phyloP scores from a whole-genome alignment of 2,113 vertebrate genomes.

The Pitta sordida region DNA sequence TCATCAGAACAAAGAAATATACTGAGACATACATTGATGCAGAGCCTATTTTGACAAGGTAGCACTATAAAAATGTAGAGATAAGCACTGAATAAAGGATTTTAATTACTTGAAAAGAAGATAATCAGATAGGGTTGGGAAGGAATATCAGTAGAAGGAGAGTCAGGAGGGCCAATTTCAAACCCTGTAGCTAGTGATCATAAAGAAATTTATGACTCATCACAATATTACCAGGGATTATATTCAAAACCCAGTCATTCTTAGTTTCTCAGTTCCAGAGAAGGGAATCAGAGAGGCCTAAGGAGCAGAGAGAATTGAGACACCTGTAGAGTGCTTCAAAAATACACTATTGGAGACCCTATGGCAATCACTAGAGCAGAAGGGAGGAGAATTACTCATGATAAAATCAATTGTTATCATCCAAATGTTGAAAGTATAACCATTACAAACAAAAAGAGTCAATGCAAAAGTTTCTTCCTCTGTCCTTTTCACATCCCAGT shows the following conservation, averaged over 20 bases:
- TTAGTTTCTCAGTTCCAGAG: background rate
- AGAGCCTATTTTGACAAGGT: background rate
- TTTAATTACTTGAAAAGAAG: background rate
- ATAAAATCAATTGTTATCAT: background rate
- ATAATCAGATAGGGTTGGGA: background rate
- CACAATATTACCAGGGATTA: background rate
- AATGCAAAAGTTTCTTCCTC: background rate
- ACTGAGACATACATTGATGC: background rate
- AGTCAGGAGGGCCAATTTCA: background rate
- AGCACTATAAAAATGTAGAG: background rate
- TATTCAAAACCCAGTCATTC: background rate
- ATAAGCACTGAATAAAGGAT: background rate
- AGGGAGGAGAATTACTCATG: background rate
- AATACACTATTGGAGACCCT: background rate
- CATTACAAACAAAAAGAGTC: background rate
- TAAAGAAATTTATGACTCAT: background rate
- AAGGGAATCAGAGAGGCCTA: background rate
- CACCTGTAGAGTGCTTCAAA: background rate
- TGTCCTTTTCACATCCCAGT: accelerated
- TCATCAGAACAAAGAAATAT: background rate
- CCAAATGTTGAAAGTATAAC: background rate
- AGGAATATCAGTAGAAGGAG: background rate
- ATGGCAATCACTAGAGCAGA: background rate
- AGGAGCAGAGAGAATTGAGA: background rate
- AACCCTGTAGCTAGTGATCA: background rate